phyloP scores from a whole-genome alignment of 2,797 vertebrate species.

The Limnodromus scolopaceus region DNA sequence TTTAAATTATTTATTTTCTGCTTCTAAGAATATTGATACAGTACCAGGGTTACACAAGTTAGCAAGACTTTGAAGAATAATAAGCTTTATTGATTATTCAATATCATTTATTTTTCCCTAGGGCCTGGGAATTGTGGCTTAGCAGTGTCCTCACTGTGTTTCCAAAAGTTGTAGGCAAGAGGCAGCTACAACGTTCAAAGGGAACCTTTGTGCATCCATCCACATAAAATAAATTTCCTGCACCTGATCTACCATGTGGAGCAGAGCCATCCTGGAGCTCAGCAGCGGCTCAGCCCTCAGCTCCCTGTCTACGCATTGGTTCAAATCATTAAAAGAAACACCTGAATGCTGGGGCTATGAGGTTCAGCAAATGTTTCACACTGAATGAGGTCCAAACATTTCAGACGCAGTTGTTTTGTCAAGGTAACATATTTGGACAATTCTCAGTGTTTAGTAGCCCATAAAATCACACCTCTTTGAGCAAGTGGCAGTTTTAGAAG shows the following conservation, averaged over 20 bases:
- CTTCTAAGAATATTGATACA: background rate
- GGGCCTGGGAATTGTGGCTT: background rate
- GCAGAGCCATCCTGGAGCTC: background rate
- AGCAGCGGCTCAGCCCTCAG: background rate
- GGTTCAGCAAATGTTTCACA: background rate
- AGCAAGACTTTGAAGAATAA: background rate
- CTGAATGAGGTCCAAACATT: background rate
- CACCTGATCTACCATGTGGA: fast-evolving
- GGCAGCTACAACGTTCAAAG: background rate
- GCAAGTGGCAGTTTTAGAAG: background rate
- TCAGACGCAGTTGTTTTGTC: background rate
- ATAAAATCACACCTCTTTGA: background rate
- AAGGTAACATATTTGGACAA: background rate
- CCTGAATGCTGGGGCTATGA: background rate
- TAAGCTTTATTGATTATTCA: background rate
- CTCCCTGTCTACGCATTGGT: background rate
- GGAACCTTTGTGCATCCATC: background rate
- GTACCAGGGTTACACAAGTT: background rate
- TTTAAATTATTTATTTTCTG: background rate
- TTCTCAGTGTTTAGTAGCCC: background rate
- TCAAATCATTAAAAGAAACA: background rate
- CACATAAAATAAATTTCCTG: background rate
- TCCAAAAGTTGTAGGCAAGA: background rate
- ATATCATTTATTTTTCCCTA: background rate
- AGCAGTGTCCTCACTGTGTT: background rate